Evolutionary conservation across 64 coral and sea anemone genomes (phyloP), one percentile per base, ranked within the genome.

Genomic region (Hydrozoanthus tunicans): DNA sequence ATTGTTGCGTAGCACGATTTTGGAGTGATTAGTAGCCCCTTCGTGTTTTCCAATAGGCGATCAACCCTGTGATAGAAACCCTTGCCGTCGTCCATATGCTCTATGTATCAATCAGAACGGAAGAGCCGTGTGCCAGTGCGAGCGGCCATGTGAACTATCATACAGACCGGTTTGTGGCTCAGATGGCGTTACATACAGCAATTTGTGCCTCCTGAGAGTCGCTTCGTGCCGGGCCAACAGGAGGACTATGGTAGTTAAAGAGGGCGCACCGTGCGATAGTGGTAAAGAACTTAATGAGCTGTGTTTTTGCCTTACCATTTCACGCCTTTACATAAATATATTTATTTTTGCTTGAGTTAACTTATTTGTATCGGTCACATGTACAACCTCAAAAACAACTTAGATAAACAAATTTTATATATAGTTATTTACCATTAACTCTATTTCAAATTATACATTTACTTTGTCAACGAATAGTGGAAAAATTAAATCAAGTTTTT

Each of bases 141-240:
- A 24, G 51, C 14, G 85, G 7, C 7, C 9, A 15, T 89, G 85
- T 5, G 53, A 10, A 10, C 55, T 3, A 3, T 52, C 3, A 5
- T 89, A 89, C 53, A 1, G 6, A 17, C 85, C 85, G 3, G 85
- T 89, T 15, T 89, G 85, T 27, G 85, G 85, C 3, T 89, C 85
- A 32, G 85, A 89, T 73, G 70, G 70, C 3, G 15, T 24, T 4
- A 89, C 53, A 6, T 89, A 89, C 56, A 25, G 15, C 15, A 89
- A 75, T 53, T 70, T 89, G 15, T 89, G 85, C 68, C 57, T 55
- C 23, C 58, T 89, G 85, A 89, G 76, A 89, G 54, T 89, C 52
- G 0, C 2, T n/a, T 75, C 85, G 3, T 89, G 85, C 55, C 11
- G 76, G 56, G 69, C 53, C 2, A 89, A 89, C 85, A 89, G 54